These are phyloP conservation scores for Calliopsis andreniformis DNA, from an alignment of 1,140 invertebrate genomes.

Conservation along the genomic window DNA sequence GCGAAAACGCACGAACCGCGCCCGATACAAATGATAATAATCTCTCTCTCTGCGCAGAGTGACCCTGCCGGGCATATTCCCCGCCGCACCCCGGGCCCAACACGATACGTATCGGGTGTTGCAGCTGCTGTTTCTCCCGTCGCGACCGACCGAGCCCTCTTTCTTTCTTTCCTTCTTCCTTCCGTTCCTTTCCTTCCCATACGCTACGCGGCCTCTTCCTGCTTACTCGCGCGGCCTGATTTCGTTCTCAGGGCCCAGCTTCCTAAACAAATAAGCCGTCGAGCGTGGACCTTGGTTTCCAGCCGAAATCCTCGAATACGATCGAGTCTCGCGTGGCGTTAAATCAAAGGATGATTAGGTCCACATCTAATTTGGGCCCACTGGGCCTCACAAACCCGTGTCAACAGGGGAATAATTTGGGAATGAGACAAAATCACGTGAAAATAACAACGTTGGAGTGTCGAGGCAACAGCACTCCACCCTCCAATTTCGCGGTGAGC, in stretches of 20 bases:
- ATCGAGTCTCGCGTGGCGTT: no score
- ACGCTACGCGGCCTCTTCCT: conserved; percentile 32
- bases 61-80: conserved; percentile 73
- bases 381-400: no score
- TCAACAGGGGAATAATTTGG: no score
- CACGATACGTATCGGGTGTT: conserved; percentile 78
- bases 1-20: conserved; percentile 42
- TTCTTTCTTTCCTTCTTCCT: conserved; percentile 66
- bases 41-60: conserved; percentile 65
- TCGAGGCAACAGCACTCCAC: no score
- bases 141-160: conserved; percentile 62
- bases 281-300: no score
- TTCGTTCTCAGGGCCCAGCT: conserved; percentile 45
- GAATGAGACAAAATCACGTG: no score
- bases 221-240: conserved; percentile 35
- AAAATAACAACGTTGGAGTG: no score
- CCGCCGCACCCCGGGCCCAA: conserved; percentile 60
- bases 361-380: no score
- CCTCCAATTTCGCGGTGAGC: no score
- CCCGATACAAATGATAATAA: conserved; percentile 75
- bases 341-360: no score
- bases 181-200: conserved; percentile 36
- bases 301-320: neutral
- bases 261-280: conserved; percentile 57
- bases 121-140: conserved; percentile 78